phyloP scores from a whole-genome alignment of 2,797 vertebrate genomes.

The Pangasius mekongensis region DNA sequence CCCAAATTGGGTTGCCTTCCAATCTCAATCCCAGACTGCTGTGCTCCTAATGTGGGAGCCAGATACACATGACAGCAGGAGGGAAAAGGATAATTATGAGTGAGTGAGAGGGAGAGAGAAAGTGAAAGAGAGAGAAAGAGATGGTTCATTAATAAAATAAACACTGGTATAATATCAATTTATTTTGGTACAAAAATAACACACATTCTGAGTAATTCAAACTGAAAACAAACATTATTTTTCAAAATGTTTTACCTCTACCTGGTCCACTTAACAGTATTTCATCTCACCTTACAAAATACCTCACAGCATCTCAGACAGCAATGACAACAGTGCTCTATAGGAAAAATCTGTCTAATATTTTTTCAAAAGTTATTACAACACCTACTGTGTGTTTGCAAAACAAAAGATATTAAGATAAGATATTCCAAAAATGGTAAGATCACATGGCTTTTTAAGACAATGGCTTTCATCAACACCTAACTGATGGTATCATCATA shows the following conservation, averaged over 20 bases:
- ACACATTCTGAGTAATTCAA: background rate
- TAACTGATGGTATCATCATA: background rate
- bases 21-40: constrained; percentile 71
- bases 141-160: background rate
- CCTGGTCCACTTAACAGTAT: background rate
- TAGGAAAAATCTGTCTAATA: background rate
- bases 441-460: background rate
- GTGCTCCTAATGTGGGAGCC: constrained; percentile 69
- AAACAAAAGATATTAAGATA: no score
- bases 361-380: background rate
- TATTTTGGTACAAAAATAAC: constrained; percentile 30
- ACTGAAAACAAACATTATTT: background rate
- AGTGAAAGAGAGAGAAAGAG: constrained; percentile 11
- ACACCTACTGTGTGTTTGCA: background rate
- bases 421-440: background rate
- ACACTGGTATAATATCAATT: constrained; percentile 20
- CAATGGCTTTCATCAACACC: background rate
- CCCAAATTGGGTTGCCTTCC: constrained; percentile 75
- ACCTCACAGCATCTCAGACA: no score
- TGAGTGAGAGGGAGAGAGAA: constrained; percentile 28
- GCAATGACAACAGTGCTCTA: background rate
- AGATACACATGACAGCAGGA: constrained; percentile 64
- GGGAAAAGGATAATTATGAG: constrained; percentile 71
- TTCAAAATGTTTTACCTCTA: background rate
- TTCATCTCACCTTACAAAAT: background rate